Conservation (phyloP, 2,888 invertebrate species). For the Lithosia quadra region DNA sequence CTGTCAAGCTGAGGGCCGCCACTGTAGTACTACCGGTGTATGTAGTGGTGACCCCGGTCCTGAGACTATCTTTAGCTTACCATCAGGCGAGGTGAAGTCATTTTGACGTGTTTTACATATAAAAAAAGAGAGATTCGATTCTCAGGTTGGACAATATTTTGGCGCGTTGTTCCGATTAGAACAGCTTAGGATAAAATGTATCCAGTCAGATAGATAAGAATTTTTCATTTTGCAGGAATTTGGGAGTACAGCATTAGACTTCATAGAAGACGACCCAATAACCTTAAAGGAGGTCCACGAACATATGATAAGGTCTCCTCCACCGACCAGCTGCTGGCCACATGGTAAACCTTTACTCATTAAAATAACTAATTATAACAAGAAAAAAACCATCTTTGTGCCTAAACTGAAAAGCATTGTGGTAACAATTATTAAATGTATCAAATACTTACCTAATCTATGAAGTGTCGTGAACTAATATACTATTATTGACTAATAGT, state of each 20-base stretch:
- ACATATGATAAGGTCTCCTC: slow-evolving; percentile 93
- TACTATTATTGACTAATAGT: neutral
- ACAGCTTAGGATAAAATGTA: no score
- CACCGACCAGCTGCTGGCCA: slow-evolving; percentile 92
- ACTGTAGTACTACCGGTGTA: no score
- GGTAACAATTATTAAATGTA: slow-evolving; percentile 12
- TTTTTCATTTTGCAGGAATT: slow-evolving; percentile 74
- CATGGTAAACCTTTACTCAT: slow-evolving; percentile 68
- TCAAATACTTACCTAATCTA: slow-evolving; percentile 8
- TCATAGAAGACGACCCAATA: slow-evolving; percentile 90
- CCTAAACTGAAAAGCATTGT: slow-evolving; percentile 15
- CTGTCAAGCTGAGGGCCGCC: no score
- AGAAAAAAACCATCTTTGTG: neutral
- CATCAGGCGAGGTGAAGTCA: no score
- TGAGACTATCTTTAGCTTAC: no score
- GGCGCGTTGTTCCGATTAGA: no score
- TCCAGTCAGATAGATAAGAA: no score
- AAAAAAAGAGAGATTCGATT: no score
- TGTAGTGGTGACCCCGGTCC: no score
- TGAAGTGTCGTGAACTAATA: slow-evolving; percentile 14
- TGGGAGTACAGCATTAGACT: slow-evolving; percentile 80
- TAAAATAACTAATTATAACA: slow-evolving; percentile 14
- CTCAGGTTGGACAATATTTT: no score
- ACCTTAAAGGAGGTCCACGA: slow-evolving; percentile 93
- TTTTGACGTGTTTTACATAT: no score